Percentiles rank a stretch among this genome's conserved stretches.
Conservation (phyloP, 2,113 vertebrate species). For the human region GRCh38 chr6:95879501-95880000, state of each 20-base stretch:
- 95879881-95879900: background rate
- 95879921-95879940: background rate
- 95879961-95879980: background rate
- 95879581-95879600: constrained; percentile 3
- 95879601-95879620: background rate
- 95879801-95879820: background rate
- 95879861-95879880: background rate
- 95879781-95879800: background rate
- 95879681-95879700: background rate
- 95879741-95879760: background rate
- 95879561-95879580: background rate
- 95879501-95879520: constrained; percentile 1
- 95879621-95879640: background rate
- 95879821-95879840: background rate
- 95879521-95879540: background rate
- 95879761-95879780: background rate
- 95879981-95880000: background rate
- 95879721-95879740: background rate
- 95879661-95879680: background rate
- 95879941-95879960: background rate
- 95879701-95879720: constrained; percentile 3
- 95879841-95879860: background rate
- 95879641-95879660: background rate
- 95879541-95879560: background rate
- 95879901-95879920: background rate